Base-by-base conservation (phyloP, 2,888 invertebrate species). In the Hypercompe scribonia region DNA sequence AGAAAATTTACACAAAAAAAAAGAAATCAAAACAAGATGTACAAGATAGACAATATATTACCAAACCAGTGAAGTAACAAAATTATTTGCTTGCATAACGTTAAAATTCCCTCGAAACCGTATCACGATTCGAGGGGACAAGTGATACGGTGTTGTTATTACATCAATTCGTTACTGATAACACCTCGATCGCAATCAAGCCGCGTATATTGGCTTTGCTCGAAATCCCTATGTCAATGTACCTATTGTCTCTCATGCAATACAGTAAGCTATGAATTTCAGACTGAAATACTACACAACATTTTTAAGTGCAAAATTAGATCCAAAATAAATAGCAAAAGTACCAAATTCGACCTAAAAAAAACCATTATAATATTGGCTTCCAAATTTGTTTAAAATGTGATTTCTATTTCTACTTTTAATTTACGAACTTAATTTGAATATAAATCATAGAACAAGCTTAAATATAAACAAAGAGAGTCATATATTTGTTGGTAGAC, bases 81-180 rank as follows among this genome's bases (percentile, higher is more conserved):
- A 64, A 58, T 34, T 34, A 39, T 75, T 70, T 85, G 76, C 76
- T 74, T 74, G 74, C 74, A 73, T 75, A 73, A 73, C 72, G 77
- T 79, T 75, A 78, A 78, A 84, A 79, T 75, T 83, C 81, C 80
- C 80, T 81, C 83, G 81, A 86, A 86, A 79, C 72, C 73, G 73
- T 89, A 88, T 89, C 86, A 84, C 78, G 24, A 68, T 39, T 71
- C 71, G 80, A 84, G 87, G 88, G 90, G 88, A 86, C 87, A 87
- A 86, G 86, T 89, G 93, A 92, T 92, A 93, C 84, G 84, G 84
- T 86, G 90, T 77, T 78, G 85, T 91, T 93, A 93, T 93, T 92
- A 92, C 93, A 93, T 91, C 93, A 92, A 93, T 94, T 91, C 90
- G 89, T 90, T 90, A 90, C 90, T 92, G 94, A 94, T 94, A 94